Evolutionary conservation across 2,113 vertebrate genomes (phyloP).

Genomic region (Pituophis catenifer): DNA sequence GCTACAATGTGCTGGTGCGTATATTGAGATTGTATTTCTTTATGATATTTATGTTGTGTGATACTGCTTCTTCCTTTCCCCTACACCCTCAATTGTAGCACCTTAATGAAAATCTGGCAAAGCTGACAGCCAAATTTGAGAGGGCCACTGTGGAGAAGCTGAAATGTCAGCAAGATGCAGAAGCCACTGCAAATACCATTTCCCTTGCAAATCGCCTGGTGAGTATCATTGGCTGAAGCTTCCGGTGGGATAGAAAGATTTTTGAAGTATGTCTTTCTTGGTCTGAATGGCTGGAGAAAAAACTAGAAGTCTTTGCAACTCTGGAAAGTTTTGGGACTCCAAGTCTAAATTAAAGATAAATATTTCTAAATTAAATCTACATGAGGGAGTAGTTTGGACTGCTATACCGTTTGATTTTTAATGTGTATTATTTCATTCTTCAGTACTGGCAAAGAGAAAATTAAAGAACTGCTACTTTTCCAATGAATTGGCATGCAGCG

Average conservation of each 20-base stretch:
- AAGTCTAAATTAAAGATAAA: not conserved
- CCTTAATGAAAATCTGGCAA: constrained; percentile 90
- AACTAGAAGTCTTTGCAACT: not conserved
- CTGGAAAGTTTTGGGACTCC: not conserved
- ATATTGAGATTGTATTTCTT: constrained; percentile 17
- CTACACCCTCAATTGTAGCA: constrained; percentile 60
- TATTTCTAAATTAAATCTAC: not conserved
- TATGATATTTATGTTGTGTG: constrained; percentile 40
- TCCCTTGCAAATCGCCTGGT: constrained; percentile 92
- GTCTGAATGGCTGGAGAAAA: not conserved
- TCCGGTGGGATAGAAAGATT: not conserved
- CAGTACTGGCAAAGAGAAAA: not conserved
- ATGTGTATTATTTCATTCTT: not conserved
- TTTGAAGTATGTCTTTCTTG: not conserved
- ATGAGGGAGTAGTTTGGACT: not conserved
- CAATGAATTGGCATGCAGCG: not conserved
- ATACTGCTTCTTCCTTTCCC: not conserved
- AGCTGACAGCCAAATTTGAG: constrained; percentile 88
- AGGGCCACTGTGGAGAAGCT: constrained; percentile 90
- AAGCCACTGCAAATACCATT: constrained; percentile 83
- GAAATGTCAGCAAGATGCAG: constrained; percentile 90
- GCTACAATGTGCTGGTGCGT: not conserved
- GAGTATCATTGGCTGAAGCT: constrained; percentile 55
- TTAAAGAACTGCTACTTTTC: not conserved
- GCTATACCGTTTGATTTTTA: not conserved